Base-by-base conservation (phyloP, 1,140 invertebrate species). In the Drosophila nikananu region DNA sequence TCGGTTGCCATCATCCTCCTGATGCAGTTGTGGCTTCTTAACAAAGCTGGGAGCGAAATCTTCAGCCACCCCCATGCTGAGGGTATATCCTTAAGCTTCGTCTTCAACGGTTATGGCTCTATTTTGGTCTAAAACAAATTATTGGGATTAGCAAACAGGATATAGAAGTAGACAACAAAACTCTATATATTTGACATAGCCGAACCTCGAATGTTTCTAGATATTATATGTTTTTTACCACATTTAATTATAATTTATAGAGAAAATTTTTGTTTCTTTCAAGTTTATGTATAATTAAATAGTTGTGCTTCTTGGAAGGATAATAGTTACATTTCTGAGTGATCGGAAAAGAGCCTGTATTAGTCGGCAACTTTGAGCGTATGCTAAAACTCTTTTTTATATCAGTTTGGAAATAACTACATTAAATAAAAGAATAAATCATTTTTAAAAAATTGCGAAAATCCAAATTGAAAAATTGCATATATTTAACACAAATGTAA, bases 41-140 rank as follows among this genome's bases (percentile, higher is more conserved):
- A 97, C 97, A 95, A 99, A 99, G 95, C 97, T 98, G 93, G 98
- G 98, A 93, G 98, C 97, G 94, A 98, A 97, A 94, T 98, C 98
- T 94, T 99, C 98, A 93, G 90, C 92, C 80, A 93, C 92, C 81
- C 92, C 92, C 92, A 93, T 93, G 79, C 86, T 90, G 86, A 90
- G 86, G 70, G 65, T 44, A 80, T 41, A n/a, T 86, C 54, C 61
- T 72, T 68, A 60, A 59, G 58, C 44, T 68, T 90, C 79, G 71
- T 77, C 60, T 81, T 89, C 65, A 82, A 81, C 75, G 68, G 79
- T 49, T 76, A 58, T 72, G 64, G 67, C 65, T 71, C 67, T 76
- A 84, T 37, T 37, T 37, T 65, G 30, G 64, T 84, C 78, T 84
- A 42, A 5, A 55, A 76, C 27, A 58, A 60, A 37, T 35, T 15